Base-by-base conservation (phyloP, 2,888 invertebrate species). In the Patella caerulea region DNA sequence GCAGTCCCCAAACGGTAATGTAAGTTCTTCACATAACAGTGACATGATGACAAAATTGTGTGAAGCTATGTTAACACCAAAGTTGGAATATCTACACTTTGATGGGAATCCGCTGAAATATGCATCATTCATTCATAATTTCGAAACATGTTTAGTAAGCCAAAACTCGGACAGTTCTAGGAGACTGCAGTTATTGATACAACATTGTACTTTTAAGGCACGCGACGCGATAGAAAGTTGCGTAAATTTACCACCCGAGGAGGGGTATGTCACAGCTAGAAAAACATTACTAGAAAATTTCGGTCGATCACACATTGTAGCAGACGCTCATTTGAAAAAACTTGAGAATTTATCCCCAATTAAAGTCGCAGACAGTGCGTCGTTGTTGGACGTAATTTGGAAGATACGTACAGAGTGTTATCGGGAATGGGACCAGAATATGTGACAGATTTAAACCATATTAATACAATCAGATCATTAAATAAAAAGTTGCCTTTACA, bases 151-250 rank as follows among this genome's bases (percentile, higher is more conserved):
- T 34, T 34, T 34, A 34, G 34, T 5, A 34, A 34, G 34, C 7
- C 34, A 34, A 34, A 34, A 34, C 34, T 34, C 34, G 4, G 34
- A 34, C 7, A 34, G 34, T 34, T 34, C 34, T 5, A 5, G 34
- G 34, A 34, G 34, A 34, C 34, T 34, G 34, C 34, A 34, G 34
- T 34, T 34, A 34, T 29, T 29, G 3, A 29, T 29, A 29, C 65
- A 65, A 65, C 65, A 65, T 19, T 65, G 65, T n/a, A n/a, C 3
- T 65, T n/a, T 9, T 65, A 65, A 65, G 12, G 65, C 65, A 11
- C n/a, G 65, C 2, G 65, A 65, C 65, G 65, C 65, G 2, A 65
- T 65, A 65, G 65, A 65, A 65, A 19, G 65, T 65, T 65, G 65
- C 24, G 65, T 65, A 19, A 65, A 65, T 65, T 65, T 65, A 65